Evolutionary conservation across 2,888 invertebrate species (phyloP).

Genomic region (Drosophila borborema): DNA sequence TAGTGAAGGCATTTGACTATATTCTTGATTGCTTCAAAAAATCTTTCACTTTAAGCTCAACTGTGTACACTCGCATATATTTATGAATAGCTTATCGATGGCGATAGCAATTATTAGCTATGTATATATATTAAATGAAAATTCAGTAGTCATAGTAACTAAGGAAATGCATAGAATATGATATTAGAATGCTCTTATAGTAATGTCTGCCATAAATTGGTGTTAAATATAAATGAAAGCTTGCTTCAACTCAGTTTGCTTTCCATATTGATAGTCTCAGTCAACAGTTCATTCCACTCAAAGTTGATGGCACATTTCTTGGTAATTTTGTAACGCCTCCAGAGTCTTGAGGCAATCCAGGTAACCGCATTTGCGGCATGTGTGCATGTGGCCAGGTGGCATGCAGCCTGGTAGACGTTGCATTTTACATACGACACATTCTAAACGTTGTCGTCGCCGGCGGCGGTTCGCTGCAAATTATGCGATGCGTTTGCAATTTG

Average conservation of each 20-base stretch:
- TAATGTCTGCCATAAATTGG: background rate
- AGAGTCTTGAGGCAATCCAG: background rate
- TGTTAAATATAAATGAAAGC: background rate
- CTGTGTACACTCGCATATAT: background rate
- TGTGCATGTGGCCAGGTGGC: background rate
- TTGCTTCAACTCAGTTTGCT: background rate
- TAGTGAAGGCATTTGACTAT: too few relatives aligned
- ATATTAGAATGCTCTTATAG: background rate
- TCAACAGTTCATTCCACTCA: background rate
- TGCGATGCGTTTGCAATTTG: slow-evolving; percentile 64
- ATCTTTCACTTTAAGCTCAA: too few relatives aligned
- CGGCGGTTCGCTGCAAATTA: slow-evolving; percentile 62
- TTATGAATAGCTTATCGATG: too few relatives aligned
- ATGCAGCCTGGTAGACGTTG: slow-evolving; percentile 15
- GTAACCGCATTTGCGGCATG: slow-evolving; percentile 2
- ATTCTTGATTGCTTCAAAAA: background rate
- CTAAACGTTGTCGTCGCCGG: slow-evolving; percentile 55
- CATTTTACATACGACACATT: slow-evolving; percentile 41
- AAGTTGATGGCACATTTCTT: background rate
- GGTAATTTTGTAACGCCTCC: background rate
- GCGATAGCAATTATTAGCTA: background rate
- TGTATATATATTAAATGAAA: background rate
- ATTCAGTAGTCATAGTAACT: background rate
- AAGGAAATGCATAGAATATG: background rate
- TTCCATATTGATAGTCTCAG: too few relatives aligned